phyloP scores from a whole-genome alignment of 2,888 invertebrate genomes.

The Erebia aethiops region DNA sequence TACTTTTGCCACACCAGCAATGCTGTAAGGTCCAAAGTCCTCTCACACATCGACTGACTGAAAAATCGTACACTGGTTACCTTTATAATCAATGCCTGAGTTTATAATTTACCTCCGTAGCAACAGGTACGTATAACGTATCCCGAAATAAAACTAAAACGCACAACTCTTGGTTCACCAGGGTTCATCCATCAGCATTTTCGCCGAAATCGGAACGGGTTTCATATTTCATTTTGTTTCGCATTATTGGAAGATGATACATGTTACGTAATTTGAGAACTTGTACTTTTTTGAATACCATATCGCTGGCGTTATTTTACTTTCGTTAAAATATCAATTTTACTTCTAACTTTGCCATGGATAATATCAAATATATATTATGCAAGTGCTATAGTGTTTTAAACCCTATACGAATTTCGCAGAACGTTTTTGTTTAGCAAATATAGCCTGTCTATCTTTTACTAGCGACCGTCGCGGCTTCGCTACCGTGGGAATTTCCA shows the following conservation, averaged over 20 bases:
- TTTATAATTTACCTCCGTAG: constrained; percentile 11
- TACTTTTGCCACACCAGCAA: too few relatives aligned
- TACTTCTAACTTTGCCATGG: too few relatives aligned
- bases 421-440: too few relatives aligned
- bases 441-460: too few relatives aligned
- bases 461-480: too few relatives aligned
- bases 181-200: constrained; percentile 36
- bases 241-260: constrained; percentile 31
- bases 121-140: constrained; percentile 11
- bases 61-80: too few relatives aligned
- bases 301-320: constrained; percentile 9
- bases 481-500: too few relatives aligned
- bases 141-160: constrained; percentile 20
- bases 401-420: too few relatives aligned
- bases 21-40: too few relatives aligned
- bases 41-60: too few relatives aligned
- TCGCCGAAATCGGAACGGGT: constrained; percentile 37
- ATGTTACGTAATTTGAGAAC: constrained; percentile 28
- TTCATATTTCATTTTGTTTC: constrained; percentile 29
- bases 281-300: constrained; percentile 21
- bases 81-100: neutral
- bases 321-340: neutral
- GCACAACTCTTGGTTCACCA: constrained; percentile 31
- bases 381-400: too few relatives aligned
- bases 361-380: too few relatives aligned